Base-by-base conservation (phyloP, 2,888 invertebrate species). In the Rotaria sp. region DNA sequence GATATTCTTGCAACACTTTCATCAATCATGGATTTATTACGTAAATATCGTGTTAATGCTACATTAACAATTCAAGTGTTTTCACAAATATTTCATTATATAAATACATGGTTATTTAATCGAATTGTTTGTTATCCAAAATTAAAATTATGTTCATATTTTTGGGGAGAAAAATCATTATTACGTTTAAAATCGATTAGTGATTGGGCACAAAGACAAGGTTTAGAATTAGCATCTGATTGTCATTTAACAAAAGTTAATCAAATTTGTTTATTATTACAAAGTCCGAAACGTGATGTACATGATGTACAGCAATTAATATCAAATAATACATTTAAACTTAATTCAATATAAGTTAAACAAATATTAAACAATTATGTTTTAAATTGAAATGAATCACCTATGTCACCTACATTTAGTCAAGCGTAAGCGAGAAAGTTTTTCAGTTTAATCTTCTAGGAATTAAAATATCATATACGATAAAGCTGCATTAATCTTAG, bases 51-150 rank as follows among this genome's bases (percentile, higher is more conserved):
- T 38, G 96, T 98, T 86, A 99, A 99, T 92, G 97, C 98, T 3
- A 98, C 98, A 21, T 93, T 99, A 87, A 99, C 98, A 55, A 98
- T 99, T 89, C 99, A 99, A 92, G 93, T 99, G 86, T 99, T 98
- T 92, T 97, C 97, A 55, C 97, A 99, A 90, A 93, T 99, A 87
- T 98, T 99, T 92, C 97, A 99, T 91, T 96, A 95, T 91, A 95
- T 99, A 90, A 96, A 96, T 92, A 95, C 95, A 89, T 95, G 95
- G 91, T 94, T 96, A 88, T 97, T 97, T 91, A 97, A 97, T 91
- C 90, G 91, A 88, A 89, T 93, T 57, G 91, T 93, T 21, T 90
- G 41, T 26, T 85, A 84, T 84, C 59, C 80, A n/a, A 38, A 84
- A n/a, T 86, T 84, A 67, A 89, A 89, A 88, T 89, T 90, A 88